Conservation (phyloP, 2,113 vertebrate species). For the Merops nubicus region DNA sequence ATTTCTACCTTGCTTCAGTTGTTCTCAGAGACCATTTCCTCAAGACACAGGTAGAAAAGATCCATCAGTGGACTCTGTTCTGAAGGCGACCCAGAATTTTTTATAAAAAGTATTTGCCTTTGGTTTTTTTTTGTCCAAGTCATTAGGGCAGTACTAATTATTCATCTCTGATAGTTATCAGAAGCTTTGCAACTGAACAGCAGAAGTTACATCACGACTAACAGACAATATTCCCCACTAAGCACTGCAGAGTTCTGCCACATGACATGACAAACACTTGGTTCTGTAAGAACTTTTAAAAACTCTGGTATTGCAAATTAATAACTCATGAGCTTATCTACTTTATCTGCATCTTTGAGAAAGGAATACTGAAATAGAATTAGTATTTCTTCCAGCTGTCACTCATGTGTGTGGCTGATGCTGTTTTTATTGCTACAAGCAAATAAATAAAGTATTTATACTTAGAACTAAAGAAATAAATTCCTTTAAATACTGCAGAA, state of each 20-base stretch:
- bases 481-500: not conserved
- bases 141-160: not conserved
- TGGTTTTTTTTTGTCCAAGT: not conserved
- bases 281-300: not conserved
- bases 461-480: no score
- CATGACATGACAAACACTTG: not conserved
- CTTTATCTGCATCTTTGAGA: not conserved
- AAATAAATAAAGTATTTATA: no score
- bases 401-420: not conserved
- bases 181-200: not conserved
- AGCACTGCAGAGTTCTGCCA: not conserved
- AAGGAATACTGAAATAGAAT: not conserved
- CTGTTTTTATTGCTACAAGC: not conserved
- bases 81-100: not conserved
- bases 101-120: not conserved
- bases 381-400: conserved; percentile 4
- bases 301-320: not conserved
- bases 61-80: not conserved
- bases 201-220: not conserved
- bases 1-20: not conserved
- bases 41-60: not conserved
- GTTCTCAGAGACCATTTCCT: not conserved
- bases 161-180: not conserved
- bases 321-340: not conserved
- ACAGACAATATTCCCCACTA: not conserved